Percentiles rank a stretch among this genome's conserved stretches.
These are phyloP conservation scores for Pao palembangensis DNA, from an alignment of 2,113 vertebrate species.

Conservation along the genomic window DNA sequence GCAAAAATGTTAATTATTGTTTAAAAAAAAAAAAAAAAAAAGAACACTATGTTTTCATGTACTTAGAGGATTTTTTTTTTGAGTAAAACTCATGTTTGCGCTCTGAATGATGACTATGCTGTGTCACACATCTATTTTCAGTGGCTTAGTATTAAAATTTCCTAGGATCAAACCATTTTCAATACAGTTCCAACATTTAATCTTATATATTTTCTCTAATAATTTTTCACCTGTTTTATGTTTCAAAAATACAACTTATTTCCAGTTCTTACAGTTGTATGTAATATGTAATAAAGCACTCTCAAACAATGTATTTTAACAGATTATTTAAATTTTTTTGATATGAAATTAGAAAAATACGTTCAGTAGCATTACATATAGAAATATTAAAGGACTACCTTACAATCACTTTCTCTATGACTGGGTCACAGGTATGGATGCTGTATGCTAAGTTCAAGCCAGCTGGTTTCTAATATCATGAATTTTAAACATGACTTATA, in stretches of 20 bases:
- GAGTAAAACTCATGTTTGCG: constrained; percentile 2
- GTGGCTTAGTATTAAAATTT: constrained; percentile 37
- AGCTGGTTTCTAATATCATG: no score
- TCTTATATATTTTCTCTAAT: not conserved
- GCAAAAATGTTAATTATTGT: constrained; percentile 14
- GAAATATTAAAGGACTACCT: not conserved
- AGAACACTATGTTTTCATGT: constrained; percentile 16
- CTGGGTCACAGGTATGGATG: not conserved
- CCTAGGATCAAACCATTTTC: not conserved
- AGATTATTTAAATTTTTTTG: not conserved
- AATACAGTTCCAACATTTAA: no score
- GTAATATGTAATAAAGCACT: not conserved
- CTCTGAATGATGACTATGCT: constrained; percentile 15
- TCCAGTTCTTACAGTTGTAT: not conserved
- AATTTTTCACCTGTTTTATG: constrained; percentile 1
- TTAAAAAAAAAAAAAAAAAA: constrained; percentile 7
- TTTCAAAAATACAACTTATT: not conserved
- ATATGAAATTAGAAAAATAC: not conserved
- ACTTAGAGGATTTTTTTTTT: constrained; percentile 8
- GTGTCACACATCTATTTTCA: constrained; percentile 11
- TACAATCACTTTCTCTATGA: not conserved
- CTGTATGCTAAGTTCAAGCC: not conserved
- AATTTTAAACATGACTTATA: no score
- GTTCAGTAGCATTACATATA: not conserved
- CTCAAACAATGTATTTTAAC: no score